These are phyloP conservation scores for Tridacna gigas DNA, from an alignment of 2,888 invertebrate species.

Conservation along the genomic window DNA sequence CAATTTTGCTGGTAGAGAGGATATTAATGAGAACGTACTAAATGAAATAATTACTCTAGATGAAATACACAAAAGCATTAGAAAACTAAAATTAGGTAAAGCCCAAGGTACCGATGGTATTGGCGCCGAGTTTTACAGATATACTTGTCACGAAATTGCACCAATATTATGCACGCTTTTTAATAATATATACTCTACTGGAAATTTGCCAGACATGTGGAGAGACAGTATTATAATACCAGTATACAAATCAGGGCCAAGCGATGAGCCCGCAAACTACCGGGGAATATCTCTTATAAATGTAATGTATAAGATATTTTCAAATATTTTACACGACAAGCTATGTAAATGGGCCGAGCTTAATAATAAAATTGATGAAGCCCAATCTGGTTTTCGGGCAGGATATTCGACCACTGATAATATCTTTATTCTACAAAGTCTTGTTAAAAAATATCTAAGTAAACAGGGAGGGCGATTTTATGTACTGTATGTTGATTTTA, in stretches of 20 bases:
- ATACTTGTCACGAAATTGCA: neutral
- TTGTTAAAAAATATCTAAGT: constrained; percentile 1
- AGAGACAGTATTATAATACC: constrained; percentile 3
- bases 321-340: neutral
- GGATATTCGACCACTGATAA: neutral
- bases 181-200: neutral
- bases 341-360: constrained; percentile 2
- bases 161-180: neutral
- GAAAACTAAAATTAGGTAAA: neutral
- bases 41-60: neutral
- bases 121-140: constrained; percentile 14
- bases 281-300: constrained; percentile 41
- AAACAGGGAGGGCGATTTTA: constrained; percentile 7
- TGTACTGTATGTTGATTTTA: constrained; percentile 8
- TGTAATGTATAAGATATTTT: constrained; percentile 29
- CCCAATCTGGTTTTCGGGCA: neutral
- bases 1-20: neutral
- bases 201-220: neutral
- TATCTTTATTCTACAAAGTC: neutral
- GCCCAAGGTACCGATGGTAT: constrained; percentile 12
- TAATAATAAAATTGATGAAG: neutral
- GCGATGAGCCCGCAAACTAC: constrained; percentile 31
- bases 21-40: neutral
- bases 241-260: constrained; percentile 8
- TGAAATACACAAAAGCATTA: constrained; percentile 15